Conservation (phyloP, 2,888 invertebrate species). For the Heliconius ismenius region DNA sequence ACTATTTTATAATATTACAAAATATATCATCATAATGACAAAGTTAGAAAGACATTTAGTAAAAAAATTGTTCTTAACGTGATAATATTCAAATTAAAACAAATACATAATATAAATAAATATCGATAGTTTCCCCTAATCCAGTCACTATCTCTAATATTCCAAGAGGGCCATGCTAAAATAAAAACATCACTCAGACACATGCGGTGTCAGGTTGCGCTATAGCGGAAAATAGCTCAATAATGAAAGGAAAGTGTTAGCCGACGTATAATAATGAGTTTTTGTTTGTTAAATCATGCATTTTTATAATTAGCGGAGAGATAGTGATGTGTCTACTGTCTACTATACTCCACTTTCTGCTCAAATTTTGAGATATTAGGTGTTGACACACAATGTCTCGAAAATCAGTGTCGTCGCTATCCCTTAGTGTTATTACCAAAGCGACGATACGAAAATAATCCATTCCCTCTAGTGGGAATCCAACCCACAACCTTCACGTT, state of each 20-base stretch:
- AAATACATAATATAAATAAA: neutral
- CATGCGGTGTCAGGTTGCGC: constrained; percentile 34
- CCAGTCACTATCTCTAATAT: constrained; percentile 21
- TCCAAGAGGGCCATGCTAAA: constrained; percentile 35
- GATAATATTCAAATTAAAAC: neutral
- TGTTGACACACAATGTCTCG: too few species aligned
- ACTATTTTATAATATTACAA: too few species aligned
- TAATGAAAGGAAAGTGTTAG: constrained; percentile 19
- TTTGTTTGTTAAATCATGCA: neutral
- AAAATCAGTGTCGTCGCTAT: too few species aligned
- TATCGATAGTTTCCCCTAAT: constrained; percentile 5
- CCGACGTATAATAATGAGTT: neutral
- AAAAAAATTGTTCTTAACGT: too few species aligned
- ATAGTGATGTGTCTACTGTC: too few species aligned
- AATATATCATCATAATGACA: too few species aligned
- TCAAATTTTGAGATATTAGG: too few species aligned
- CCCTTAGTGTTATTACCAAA: too few species aligned
- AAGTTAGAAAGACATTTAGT: too few species aligned
- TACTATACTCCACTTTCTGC: neutral
- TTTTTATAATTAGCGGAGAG: neutral
- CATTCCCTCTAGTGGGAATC: too few species aligned
- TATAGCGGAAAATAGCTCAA: constrained; percentile 19
- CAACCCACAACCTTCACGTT: too few species aligned
- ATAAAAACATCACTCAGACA: constrained; percentile 39
- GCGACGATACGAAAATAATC: neutral